phyloP scores from a whole-genome alignment of 1,140 invertebrate species.

The Proales similis region DNA sequence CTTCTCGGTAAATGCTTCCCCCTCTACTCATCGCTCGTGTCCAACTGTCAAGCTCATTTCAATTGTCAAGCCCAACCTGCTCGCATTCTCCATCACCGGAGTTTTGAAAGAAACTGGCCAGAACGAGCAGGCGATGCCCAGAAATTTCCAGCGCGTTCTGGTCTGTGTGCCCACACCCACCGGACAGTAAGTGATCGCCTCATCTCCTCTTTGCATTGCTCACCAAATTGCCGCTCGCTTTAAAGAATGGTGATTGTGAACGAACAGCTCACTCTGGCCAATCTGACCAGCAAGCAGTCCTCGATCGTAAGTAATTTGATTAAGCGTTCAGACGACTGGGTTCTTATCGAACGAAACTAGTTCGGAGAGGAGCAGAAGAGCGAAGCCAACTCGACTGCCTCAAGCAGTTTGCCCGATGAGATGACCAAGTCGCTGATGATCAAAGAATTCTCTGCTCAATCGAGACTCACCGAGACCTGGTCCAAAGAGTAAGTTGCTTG shows the following conservation, averaged over 20 bases:
- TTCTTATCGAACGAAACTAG: not conserved
- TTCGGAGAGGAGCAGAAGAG: not conserved
- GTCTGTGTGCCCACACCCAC: conserved; percentile 26
- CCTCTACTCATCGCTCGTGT: too few species aligned
- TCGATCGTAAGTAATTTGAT: too few species aligned
- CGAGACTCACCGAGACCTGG: conserved; percentile 21
- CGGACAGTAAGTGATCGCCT: conserved; percentile 1
- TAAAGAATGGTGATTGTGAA: conserved; percentile 35
- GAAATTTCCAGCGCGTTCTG: conserved; percentile 29
- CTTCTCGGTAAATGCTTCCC: conserved; percentile 22
- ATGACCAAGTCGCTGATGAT: not conserved
- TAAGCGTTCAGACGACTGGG: too few species aligned
- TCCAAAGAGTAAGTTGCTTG: conserved; percentile 17
- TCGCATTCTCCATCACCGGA: conserved; percentile 24
- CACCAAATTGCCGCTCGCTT: not conserved
- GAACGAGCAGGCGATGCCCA: conserved; percentile 3
- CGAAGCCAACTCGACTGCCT: not conserved
- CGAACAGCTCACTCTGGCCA: conserved; percentile 23
- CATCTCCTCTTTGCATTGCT: not conserved
- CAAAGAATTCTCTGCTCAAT: conserved; percentile 19
- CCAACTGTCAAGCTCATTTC: too few species aligned
- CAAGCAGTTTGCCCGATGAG: not conserved
- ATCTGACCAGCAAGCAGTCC: not conserved
- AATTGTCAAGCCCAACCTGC: conserved; percentile 18
- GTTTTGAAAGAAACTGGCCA: conserved; percentile 16